Percentiles rank a stretch among this genome's conserved stretches.
Evolutionary conservation across 2,113 vertebrate species (phyloP).

Genomic region (Meriones unguiculatus): DNA sequence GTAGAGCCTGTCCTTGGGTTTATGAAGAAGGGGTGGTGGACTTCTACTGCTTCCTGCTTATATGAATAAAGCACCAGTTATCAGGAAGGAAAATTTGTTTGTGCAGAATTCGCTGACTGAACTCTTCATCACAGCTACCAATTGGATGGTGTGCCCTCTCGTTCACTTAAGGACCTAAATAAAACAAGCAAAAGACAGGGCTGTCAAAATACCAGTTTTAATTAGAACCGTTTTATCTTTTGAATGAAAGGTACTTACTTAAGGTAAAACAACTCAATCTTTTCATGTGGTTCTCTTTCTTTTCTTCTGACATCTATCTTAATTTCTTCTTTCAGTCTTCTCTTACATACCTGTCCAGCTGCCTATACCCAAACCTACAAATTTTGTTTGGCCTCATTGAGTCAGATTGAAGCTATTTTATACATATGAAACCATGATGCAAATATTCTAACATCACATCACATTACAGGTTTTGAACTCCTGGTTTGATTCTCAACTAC

Average conservation of each 20-base stretch:
- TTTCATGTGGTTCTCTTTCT: conserved; percentile 37
- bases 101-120: conserved; percentile 82
- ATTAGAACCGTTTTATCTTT: conserved; percentile 85
- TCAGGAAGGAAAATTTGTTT: conserved; percentile 58
- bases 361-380: conserved; percentile 19
- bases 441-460: background rate
- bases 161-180: conserved; percentile 83
- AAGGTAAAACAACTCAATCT: conserved; percentile 50
- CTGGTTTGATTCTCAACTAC: conserved; percentile 19
- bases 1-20: conserved; percentile 72
- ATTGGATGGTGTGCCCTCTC: conserved; percentile 82
- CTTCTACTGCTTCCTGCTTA: conserved; percentile 72
- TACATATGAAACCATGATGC: conserved; percentile 37
- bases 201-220: conserved; percentile 84
- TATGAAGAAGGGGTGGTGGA: conserved; percentile 73
- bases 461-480: conserved; percentile 21
- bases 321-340: conserved; percentile 35
- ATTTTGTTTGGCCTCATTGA: conserved; percentile 10
- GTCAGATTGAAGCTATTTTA: conserved; percentile 18
- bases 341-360: background rate
- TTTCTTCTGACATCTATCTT: conserved; percentile 41
- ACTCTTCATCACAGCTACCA: conserved; percentile 88
- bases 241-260: conserved; percentile 82
- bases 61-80: conserved; percentile 73
- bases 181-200: conserved; percentile 81